Base-by-base conservation (phyloP, 2,888 invertebrate species). In the Mesochorus sp. region DNA sequence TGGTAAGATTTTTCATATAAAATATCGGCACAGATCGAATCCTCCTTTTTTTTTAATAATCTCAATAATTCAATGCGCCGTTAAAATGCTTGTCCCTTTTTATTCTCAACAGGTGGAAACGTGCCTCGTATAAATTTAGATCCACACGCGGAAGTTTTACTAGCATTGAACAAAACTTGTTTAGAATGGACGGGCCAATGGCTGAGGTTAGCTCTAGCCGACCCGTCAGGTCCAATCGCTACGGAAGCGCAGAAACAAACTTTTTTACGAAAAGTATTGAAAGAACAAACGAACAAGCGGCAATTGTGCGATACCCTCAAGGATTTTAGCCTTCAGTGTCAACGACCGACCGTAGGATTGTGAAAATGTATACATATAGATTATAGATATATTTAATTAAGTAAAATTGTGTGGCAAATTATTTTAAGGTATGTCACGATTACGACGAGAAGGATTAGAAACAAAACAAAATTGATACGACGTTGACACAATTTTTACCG, bases 151-250 rank as follows among this genome's bases (percentile, higher is more conserved):
- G 95, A 95, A 85, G 92, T 95, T 51, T 85, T 95, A 51, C 87
- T 94, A 80, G 92, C 93, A 19, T 90, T 95, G 85, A 95, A 95
- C 88, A 95, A 95, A 89, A 94, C 94, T 85, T 95, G 94, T 91
- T 91, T 93, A 84, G 93, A 94, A 85, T 92, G 92, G 89, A 90
- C 94, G 42, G 91, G 92, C 51, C 91, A 93, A 59, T 95, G 95
- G 94, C 88, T 95, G 82, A 92, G 92, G 49, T 87, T 91, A 0
- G 91, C 94, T 24, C 87, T 95, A 10, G 89, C 92, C 5, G 92
- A 85, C 47, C 66, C 82, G n/a, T 76, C 53, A 0, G 79, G 67
- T 3, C 82, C 83, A 1, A 55, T 68, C 1, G 82, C 85, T 0
- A 66, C 87, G 1, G 77, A 86, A 31, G 70, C 51, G 0, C 84